A percentile compares a stretch with the other conserved stretches of the same genome.
Conservation (phyloP, 2,113 vertebrate species). For the Cololabis saira region DNA sequence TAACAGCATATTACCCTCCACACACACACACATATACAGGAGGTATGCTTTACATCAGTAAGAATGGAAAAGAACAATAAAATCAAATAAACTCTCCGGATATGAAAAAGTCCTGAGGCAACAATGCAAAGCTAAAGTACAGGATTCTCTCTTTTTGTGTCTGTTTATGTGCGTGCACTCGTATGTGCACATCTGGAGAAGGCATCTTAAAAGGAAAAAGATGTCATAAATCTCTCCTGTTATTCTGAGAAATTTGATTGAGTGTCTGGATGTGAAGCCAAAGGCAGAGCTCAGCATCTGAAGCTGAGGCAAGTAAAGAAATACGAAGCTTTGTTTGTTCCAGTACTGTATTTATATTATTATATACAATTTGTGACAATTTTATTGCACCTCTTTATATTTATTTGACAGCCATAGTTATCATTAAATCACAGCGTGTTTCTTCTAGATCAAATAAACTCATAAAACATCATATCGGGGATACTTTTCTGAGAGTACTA, state of each 20-base stretch:
- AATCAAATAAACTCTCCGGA: conserved; percentile 80
- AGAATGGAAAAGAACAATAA: conserved; percentile 77
- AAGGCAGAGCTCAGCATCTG: conserved; percentile 25
- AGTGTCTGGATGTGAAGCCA: conserved; percentile 42
- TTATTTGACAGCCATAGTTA: too few species aligned
- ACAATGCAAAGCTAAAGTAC: conserved; percentile 44
- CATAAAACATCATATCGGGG: too few species aligned
- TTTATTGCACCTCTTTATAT: background rate
- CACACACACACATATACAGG: conserved; percentile 32
- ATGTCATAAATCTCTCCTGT: conserved; percentile 59
- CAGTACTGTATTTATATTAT: background rate
- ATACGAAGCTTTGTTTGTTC: background rate
- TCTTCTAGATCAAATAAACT: too few species aligned
- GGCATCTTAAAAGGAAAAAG: conserved; percentile 42
- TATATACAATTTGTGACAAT: background rate
- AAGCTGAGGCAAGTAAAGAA: conserved; percentile 17
- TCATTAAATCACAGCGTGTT: too few species aligned
- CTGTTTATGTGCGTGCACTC: conserved; percentile 9
- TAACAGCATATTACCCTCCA: conserved; percentile 70
- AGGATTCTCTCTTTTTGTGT: conserved; percentile 34
- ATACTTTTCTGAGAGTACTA: too few species aligned
- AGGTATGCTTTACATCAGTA: conserved; percentile 55
- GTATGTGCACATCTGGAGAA: conserved; percentile 6
- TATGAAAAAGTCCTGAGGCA: conserved; percentile 75
- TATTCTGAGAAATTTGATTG: conserved; percentile 45